Percentiles rank a stretch among this genome's conserved stretches.
Conservation (phyloP, 1,140 invertebrate genomes). For the Drosophila pseudoobscura region DNA sequence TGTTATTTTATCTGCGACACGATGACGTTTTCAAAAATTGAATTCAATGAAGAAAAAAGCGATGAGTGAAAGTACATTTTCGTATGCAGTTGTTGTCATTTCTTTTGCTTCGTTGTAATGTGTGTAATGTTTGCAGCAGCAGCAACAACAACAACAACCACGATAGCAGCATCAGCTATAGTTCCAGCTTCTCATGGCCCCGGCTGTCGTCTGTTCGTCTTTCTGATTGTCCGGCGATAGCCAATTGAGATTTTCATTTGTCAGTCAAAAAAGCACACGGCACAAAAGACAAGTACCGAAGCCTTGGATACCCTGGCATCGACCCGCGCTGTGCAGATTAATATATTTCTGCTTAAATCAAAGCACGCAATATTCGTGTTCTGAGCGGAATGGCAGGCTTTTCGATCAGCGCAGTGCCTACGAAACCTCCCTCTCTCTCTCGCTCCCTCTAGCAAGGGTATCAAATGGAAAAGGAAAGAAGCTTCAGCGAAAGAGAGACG, state of each 20-base stretch:
- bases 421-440: no score
- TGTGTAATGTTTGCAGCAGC: conserved; percentile 76
- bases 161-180: conserved; percentile 16
- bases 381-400: no score
- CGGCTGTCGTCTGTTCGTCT: conserved; percentile 55
- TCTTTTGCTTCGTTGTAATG: conserved; percentile 71
- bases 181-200: conserved; percentile 54
- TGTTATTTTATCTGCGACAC: conserved; percentile 67
- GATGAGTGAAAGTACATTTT: conserved; percentile 81
- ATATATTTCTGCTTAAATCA: no score
- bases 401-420: no score
- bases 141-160: conserved; percentile 29
- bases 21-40: conserved; percentile 75
- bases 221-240: conserved; percentile 78
- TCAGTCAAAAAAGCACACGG: conserved; percentile 62
- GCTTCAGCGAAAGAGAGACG: conserved; percentile 20
- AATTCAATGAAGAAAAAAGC: conserved; percentile 49
- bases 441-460: no score
- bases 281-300: no score
- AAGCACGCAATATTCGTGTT: no score
- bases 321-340: no score
- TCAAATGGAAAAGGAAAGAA: no score
- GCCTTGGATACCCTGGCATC: no score
- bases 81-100: conserved; percentile 73
- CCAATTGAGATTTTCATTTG: conserved; percentile 81